A percentile compares a stretch with the other conserved stretches of the same genome.
Conservation (phyloP, 2,888 invertebrate species). For the Odontomyia ornata region DNA sequence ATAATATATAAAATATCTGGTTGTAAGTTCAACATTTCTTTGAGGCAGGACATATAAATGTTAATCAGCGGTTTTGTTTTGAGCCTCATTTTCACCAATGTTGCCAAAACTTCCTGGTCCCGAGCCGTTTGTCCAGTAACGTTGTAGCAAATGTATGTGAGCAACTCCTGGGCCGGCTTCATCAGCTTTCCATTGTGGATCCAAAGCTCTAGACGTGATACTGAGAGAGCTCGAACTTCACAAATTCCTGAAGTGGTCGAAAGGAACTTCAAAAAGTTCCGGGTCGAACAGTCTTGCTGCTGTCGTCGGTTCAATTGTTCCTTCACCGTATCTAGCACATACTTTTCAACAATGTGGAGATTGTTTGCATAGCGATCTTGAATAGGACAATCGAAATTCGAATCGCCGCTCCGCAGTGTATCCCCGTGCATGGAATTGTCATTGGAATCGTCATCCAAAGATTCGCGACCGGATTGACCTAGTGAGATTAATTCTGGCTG, state of each 20-base stretch:
- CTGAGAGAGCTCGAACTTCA: constrained; percentile 69
- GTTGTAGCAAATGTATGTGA: constrained; percentile 91
- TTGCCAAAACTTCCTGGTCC: constrained; percentile 81
- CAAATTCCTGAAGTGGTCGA: constrained; percentile 86
- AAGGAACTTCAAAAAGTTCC: constrained; percentile 86
- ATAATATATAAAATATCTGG: constrained; percentile 85
- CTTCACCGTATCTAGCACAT: constrained; percentile 86
- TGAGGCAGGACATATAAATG: constrained; percentile 87
- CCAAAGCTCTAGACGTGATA: constrained; percentile 85
- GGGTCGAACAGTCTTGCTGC: constrained; percentile 85
- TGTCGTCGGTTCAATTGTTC: constrained; percentile 88
- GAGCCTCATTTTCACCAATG: constrained; percentile 87
- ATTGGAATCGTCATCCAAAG: constrained; percentile 66
- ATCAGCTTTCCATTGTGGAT: constrained; percentile 94
- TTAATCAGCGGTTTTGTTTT: constrained; percentile 94
- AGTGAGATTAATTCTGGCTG: constrained; percentile 54
- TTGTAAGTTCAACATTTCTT: constrained; percentile 87
- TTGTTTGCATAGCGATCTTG: constrained; percentile 68
- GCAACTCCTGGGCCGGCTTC: constrained; percentile 89
- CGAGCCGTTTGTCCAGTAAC: constrained; percentile 75
- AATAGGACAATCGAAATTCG: constrained; percentile 65
- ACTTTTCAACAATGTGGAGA: constrained; percentile 69
- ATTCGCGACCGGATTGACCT: constrained; percentile 51
- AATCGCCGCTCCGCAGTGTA: constrained; percentile 62
- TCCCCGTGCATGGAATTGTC: constrained; percentile 61